Conservation (phyloP, 2,888 invertebrate species). For the Melanargia galathea region DNA sequence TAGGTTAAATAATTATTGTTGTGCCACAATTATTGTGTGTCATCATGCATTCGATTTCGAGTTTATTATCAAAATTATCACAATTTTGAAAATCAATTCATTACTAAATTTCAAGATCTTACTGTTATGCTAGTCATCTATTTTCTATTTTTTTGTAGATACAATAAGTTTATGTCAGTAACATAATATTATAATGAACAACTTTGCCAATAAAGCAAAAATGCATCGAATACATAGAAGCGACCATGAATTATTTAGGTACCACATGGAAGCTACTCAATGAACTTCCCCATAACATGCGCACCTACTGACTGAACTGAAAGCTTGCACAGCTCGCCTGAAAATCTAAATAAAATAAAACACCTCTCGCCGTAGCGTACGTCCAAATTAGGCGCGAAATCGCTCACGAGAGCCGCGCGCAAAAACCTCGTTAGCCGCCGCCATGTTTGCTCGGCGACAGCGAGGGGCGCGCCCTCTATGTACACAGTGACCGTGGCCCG, state of each 20-base stretch:
- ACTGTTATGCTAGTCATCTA: too few relatives aligned
- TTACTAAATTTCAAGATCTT: too few relatives aligned
- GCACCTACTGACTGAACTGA: constrained; percentile 36
- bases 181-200: neutral
- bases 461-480: constrained; percentile 79
- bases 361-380: constrained; percentile 47
- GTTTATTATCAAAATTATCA: too few relatives aligned
- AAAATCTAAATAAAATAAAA: constrained; percentile 59
- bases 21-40: constrained; percentile 7
- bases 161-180: neutral
- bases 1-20: constrained; percentile 21
- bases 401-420: constrained; percentile 73
- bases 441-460: constrained; percentile 80
- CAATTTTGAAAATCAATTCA: too few relatives aligned
- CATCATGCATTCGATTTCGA: constrained; percentile 7
- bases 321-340: constrained; percentile 38
- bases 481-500: constrained; percentile 64
- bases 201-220: neutral
- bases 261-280: constrained; percentile 27
- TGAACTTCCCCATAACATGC: constrained; percentile 28
- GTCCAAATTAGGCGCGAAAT: constrained; percentile 80
- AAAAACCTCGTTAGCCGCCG: constrained; percentile 79
- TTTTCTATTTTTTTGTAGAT: neutral
- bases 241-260: neutral
- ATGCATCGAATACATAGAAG: neutral